These are phyloP conservation scores for Rhinogobius similis DNA, from an alignment of 2,113 vertebrate species.

Conservation along the genomic window DNA sequence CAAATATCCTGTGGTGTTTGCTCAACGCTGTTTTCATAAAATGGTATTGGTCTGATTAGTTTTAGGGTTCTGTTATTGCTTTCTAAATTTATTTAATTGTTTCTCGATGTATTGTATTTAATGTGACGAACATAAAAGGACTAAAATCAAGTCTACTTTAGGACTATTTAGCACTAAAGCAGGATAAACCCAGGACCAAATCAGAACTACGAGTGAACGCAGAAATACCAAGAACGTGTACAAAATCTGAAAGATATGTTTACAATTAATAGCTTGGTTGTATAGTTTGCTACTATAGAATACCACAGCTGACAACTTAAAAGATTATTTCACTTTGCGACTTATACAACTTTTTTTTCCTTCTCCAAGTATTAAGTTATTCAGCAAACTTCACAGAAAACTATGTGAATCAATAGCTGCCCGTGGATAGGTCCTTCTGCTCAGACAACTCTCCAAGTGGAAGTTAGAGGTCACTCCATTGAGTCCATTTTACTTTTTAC, in stretches of 20 bases:
- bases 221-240: background rate
- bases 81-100: background rate
- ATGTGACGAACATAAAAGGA: too few relatives aligned
- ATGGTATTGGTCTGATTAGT: too few relatives aligned
- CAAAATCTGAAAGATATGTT: background rate
- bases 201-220: background rate
- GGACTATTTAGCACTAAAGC: background rate
- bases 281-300: too few relatives aligned
- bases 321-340: background rate
- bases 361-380: background rate
- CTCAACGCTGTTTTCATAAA: too few relatives aligned
- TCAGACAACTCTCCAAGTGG: background rate
- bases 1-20: background rate
- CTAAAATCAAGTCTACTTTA: background rate
- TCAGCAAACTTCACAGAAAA: background rate
- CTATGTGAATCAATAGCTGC: background rate
- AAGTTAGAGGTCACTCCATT: background rate
- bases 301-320: background rate
- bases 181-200: background rate
- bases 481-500: background rate
- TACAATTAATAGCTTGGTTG: too few relatives aligned
- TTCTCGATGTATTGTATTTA: too few relatives aligned
- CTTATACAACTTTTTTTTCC: too few relatives aligned
- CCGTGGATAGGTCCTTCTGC: background rate
- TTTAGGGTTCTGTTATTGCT: too few relatives aligned